Evolutionary conservation across 1,140 invertebrate species (phyloP), one percentile per base, ranked within the genome.

Genomic region (Nylanderia fulva): DNA sequence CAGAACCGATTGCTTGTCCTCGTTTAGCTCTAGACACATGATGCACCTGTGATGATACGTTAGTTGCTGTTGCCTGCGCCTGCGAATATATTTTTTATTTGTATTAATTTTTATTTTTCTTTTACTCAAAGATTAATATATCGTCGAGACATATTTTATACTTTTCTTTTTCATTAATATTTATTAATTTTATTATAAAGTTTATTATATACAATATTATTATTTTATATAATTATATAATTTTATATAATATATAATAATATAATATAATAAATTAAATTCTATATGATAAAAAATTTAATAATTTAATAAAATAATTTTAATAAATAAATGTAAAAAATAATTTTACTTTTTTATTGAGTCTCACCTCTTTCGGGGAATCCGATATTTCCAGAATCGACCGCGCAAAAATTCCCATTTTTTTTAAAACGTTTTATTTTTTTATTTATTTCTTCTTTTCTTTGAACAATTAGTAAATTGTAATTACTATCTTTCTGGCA

Each of bases 21-120:
- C 99, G 95, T 94, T 98, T 98, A 89, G 98, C 97, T 72, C 99
- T 95, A 8, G 98, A 98, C 42, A 99, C 98, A 94, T 99, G 97
- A 93, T 99, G 98, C 90, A 98, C 97, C 94, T 99, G 99, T 90
- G 97, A 97, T 13, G 97, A 97, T 36, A 99, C 98, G 95, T 99
- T 99, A 9, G 98, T 99, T 2, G 90, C 86, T 0, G 80, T 61
- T 63, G 75, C 87, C 88, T 91, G 58, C 45, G 84, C 86, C 75
- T 56, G 60, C 18, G 52, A 60, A 71, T 56, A 58, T 6, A 58
- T 45, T 13, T n/a, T 0, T 24, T 9, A 27, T 24, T 21, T 27
- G 0, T 0, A 24, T 56, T 77, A 64, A 54, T 33, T 21, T 33
- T 42, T 42, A 63, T 2, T 6, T n/a, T n/a, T 77, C n/a, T n/a